phyloP scores from a whole-genome alignment of 2,888 invertebrate genomes.

The Cryptocephalus moraei region DNA sequence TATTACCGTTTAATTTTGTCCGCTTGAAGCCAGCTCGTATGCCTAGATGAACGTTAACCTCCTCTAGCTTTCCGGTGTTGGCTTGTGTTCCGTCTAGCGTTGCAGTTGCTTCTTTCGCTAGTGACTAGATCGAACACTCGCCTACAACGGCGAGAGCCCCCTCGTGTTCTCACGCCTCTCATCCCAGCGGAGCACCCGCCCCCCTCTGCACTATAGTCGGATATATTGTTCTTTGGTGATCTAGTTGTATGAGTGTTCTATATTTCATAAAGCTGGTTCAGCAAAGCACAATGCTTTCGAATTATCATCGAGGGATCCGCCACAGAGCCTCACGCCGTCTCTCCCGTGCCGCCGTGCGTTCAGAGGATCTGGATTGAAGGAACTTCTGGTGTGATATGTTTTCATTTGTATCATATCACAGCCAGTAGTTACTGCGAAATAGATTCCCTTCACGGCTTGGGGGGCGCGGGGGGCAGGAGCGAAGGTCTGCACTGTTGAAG shows the following conservation, averaged over 20 bases:
- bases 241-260: slow-evolving; percentile 39
- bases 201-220: slow-evolving; percentile 21
- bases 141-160: slow-evolving; percentile 28
- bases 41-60: too few species aligned
- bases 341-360: neutral
- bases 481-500: too few species aligned
- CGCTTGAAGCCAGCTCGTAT: slow-evolving; percentile 1
- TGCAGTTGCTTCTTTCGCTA: slow-evolving; percentile 23
- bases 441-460: slow-evolving; percentile 24
- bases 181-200: neutral
- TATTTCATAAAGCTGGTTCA: slow-evolving; percentile 41
- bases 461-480: neutral
- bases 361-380: slow-evolving; percentile 39
- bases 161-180: neutral
- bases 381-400: slow-evolving; percentile 41
- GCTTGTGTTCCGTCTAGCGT: slow-evolving; percentile 36
- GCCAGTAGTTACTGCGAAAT: slow-evolving; percentile 42
- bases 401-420: slow-evolving; percentile 36
- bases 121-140: slow-evolving; percentile 41
- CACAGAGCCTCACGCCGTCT: neutral
- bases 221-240: slow-evolving; percentile 41
- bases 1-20: neutral
- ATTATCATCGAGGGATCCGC: slow-evolving; percentile 23
- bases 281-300: slow-evolving; percentile 40
- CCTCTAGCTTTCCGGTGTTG: slow-evolving; percentile 19